Evolutionary conservation across 2,888 invertebrate genomes (phyloP).

Genomic region (Octonoba sinensis): DNA sequence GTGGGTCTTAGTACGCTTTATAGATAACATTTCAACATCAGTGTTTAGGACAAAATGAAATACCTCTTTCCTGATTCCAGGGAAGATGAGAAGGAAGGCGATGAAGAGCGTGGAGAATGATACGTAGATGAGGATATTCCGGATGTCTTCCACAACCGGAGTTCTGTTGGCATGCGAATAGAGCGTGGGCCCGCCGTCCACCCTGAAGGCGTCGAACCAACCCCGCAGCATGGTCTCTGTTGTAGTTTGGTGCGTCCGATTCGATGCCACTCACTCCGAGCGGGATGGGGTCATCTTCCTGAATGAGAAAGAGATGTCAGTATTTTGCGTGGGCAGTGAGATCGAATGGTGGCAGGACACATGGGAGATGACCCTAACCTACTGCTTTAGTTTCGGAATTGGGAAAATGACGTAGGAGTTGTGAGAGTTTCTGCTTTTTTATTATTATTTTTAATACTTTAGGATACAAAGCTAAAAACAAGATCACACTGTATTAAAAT

Average conservation of each 20-base stretch:
- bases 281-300: slow-evolving; percentile 38
- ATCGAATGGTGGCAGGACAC: too few species aligned
- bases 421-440: too few species aligned
- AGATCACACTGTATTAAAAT: too few species aligned
- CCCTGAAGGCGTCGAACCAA: slow-evolving; percentile 97
- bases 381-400: too few species aligned
- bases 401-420: too few species aligned
- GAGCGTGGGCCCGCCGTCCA: slow-evolving; percentile 95
- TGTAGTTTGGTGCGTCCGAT: not conserved
- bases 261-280: slow-evolving; percentile 4
- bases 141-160: slow-evolving; percentile 92
- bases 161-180: slow-evolving; percentile 96
- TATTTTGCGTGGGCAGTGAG: too few species aligned
- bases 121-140: slow-evolving; percentile 85
- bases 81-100: slow-evolving; percentile 94
- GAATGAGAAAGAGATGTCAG: not conserved
- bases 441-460: too few species aligned
- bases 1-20: too few species aligned
- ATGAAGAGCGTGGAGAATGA: slow-evolving; percentile 91
- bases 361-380: too few species aligned
- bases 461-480: too few species aligned
- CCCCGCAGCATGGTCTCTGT: slow-evolving; percentile 80
- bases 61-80: slow-evolving; percentile 75
- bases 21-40: too few species aligned
- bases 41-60: too few species aligned